Base-by-base conservation (phyloP, 2,797 vertebrate species). In the Ambastaia sidthimunki region DNA sequence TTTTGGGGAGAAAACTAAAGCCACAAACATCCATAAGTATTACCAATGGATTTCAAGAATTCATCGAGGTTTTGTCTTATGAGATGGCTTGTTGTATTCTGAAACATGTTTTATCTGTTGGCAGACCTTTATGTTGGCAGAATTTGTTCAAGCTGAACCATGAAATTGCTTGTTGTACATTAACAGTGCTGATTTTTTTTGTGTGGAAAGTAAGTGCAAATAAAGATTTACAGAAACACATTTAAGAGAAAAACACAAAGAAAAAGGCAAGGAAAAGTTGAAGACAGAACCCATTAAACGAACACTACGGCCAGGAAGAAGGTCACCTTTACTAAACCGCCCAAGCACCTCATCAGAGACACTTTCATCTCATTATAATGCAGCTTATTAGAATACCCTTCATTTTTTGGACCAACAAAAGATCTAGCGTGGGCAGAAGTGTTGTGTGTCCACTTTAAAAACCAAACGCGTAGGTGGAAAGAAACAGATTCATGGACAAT, bases 271-370 rank as follows among this genome's bases (percentile, higher is more conserved):
- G 34, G 21, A 21, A 76, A 44, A 52, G 67, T 52, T 83, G 54
- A 69, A 73, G 37, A 55, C 79, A 41, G 70, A 31, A 73, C 69
- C 71, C 71, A 80, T 63, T 62, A 71, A 28, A 68, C 66, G 52
- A 79, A 55, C 82, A 50, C 73, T 76, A 74, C 44, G 71, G 71
- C 52, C 19, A 9, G 50, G 80, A 80, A 84, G 77, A 80, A 85
- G 75, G 82, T 86, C 87, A 87, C 82, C 82, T 77, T 82, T 34
- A 84, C 82, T 52, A 74, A 83, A 85, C n/a, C 6, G 59, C 69
- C 68, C 34, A 47, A 54, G 28, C 65, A 34, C 84, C 83, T 83
- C 72, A 89, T 87, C 87, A 87, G 87, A 88, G 81, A 73, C 55
- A 65, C 78, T 67, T 81, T 86, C 78, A 84, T 82, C 87, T 76